phyloP scores from a whole-genome alignment of 2,113 vertebrate species.

The Plecturocebus donacophilus region DNA sequence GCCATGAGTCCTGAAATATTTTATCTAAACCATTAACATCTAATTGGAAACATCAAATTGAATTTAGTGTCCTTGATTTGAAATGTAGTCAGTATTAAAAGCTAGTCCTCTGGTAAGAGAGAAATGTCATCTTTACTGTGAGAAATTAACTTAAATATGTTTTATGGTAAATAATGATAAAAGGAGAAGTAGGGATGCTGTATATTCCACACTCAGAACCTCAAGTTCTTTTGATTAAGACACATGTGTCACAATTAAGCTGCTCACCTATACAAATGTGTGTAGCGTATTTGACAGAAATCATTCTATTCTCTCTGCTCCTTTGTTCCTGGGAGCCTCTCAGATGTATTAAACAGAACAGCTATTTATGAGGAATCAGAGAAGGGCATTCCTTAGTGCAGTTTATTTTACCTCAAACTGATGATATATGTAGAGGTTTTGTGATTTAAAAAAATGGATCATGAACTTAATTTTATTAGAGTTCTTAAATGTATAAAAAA shows the following conservation, averaged over 20 bases:
- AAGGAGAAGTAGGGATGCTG: background rate
- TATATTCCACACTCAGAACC: background rate
- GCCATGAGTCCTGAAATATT: background rate
- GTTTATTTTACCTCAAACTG: slow-evolving; percentile 47
- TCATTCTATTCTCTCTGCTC: background rate
- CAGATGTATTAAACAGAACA: background rate
- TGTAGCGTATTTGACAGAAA: background rate
- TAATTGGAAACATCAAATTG: slow-evolving; percentile 13
- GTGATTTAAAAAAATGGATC: slow-evolving; percentile 1
- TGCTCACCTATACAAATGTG: background rate
- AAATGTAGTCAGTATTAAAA: background rate
- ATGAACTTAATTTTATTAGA: slow-evolving; percentile 51
- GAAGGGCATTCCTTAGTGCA: background rate
- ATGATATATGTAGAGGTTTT: slow-evolving; percentile 35
- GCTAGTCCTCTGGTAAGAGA: background rate
- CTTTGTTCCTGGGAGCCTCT: background rate
- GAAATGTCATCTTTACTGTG: slow-evolving; percentile 17
- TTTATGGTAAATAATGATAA: slow-evolving; percentile 9
- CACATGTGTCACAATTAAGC: background rate
- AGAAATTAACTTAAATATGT: slow-evolving; percentile 22
- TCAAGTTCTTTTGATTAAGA: slow-evolving; percentile 1
- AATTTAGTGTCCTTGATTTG: slow-evolving; percentile 47
- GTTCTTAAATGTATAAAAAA: slow-evolving; percentile 20
- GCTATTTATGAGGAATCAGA: background rate
- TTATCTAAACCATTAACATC: slow-evolving; percentile 39